Conservation (phyloP, 1,140 invertebrate genomes). For the Scylla paramamosain region DNA sequence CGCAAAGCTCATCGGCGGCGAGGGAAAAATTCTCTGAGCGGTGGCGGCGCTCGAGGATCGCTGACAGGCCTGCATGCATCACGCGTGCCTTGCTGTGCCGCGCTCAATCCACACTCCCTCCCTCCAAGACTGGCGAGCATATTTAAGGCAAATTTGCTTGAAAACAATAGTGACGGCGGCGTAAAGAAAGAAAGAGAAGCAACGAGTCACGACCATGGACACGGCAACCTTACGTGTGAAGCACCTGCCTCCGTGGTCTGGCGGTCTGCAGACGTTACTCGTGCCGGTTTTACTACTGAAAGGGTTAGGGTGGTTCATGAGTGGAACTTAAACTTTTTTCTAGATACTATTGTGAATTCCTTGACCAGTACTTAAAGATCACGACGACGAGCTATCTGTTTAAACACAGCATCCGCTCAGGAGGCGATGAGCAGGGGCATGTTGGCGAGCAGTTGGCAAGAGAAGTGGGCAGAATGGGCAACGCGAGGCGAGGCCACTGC, state of each 20-base stretch:
- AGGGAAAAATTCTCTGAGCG: background rate
- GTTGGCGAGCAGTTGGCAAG: background rate
- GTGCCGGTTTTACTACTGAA: background rate
- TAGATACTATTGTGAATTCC: background rate
- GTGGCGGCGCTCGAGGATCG: background rate
- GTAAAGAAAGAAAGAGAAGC: background rate
- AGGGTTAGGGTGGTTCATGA: too few species aligned
- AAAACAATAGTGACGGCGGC: background rate
- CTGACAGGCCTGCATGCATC: background rate
- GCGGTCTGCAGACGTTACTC: background rate
- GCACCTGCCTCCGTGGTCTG: background rate
- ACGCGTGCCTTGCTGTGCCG: background rate
- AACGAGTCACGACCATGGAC: background rate
- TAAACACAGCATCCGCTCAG: background rate
- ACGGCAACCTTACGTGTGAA: background rate
- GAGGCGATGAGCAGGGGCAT: background rate
- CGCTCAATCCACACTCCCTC: background rate
- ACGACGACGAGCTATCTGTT: background rate
- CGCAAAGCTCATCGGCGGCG: background rate
- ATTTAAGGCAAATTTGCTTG: background rate
- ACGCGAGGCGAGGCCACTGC: background rate
- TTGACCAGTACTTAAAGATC: background rate
- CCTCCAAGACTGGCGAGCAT: background rate
- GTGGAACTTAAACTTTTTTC: background rate
- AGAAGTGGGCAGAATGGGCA: background rate